Percentiles rank a stretch among this genome's conserved stretches.
Conservation (phyloP, 2,113 vertebrate species). For the Megaceryle torquata region DNA sequence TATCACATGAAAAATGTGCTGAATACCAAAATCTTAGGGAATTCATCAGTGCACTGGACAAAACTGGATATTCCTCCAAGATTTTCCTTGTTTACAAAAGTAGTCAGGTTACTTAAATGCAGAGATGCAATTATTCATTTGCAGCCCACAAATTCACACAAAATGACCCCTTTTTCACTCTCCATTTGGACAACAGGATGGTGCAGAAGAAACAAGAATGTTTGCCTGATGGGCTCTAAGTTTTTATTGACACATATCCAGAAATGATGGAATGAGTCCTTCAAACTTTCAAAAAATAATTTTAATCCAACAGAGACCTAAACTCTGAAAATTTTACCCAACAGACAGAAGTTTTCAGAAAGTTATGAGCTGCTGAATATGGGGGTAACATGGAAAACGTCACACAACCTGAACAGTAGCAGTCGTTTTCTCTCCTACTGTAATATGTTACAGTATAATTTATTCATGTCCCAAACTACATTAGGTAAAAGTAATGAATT, state of each 20-base stretch:
- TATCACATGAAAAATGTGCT: background rate
- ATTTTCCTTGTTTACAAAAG: background rate
- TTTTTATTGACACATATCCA: background rate
- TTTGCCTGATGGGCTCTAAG: background rate
- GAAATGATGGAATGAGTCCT: background rate
- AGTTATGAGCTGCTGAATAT: slow-evolving; percentile 19
- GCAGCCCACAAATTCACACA: background rate
- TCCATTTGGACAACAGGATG: background rate
- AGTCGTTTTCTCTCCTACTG: slow-evolving; percentile 33
- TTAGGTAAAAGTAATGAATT: background rate
- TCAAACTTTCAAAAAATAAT: background rate
- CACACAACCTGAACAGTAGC: background rate
- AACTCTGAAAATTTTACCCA: background rate
- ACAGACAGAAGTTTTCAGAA: slow-evolving; percentile 24
- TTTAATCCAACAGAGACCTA: background rate
- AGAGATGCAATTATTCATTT: background rate
- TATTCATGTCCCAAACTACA: slow-evolving; percentile 39
- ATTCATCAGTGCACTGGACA: background rate
- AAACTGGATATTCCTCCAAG: background rate
- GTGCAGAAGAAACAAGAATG: background rate
- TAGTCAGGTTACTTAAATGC: background rate
- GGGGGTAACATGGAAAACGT: slow-evolving; percentile 16
- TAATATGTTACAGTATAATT: slow-evolving; percentile 17
- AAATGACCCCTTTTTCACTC: background rate
- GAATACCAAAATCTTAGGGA: background rate